These are phyloP conservation scores for Eulemur mongoz DNA, from an alignment of 2,797 vertebrate genomes.

Conservation along the genomic window DNA sequence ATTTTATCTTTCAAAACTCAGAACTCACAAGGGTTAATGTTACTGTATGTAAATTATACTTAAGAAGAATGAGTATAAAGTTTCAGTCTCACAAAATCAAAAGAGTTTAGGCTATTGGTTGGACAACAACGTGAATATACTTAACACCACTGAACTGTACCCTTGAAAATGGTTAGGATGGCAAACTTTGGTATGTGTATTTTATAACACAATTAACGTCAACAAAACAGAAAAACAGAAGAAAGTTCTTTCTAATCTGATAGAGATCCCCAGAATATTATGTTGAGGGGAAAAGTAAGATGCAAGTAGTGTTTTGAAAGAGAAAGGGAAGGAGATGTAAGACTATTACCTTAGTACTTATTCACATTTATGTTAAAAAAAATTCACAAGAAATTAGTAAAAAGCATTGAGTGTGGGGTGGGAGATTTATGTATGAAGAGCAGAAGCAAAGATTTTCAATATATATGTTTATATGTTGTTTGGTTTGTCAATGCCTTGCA, in stretches of 20 bases:
- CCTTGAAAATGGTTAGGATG: not conserved
- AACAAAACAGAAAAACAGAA: not conserved
- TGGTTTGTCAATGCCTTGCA: not conserved
- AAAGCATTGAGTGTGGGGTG: not conserved
- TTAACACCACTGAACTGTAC: not conserved
- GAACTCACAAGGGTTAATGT: not conserved
- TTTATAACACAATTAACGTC: not conserved
- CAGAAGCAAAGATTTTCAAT: not conserved
- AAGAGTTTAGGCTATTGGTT: not conserved
- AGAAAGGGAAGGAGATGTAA: not conserved
- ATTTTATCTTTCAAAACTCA: not conserved
- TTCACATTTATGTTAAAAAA: not conserved
- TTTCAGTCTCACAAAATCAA: not conserved
- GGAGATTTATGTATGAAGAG: not conserved
- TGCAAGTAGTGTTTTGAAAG: not conserved
- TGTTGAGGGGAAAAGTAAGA: not conserved
- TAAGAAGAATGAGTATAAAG: not conserved
- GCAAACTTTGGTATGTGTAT: not conserved
- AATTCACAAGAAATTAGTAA: not conserved
- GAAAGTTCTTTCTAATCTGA: not conserved
- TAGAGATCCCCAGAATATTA: not conserved
- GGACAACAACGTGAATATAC: not conserved
- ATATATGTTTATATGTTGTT: fast-evolving
- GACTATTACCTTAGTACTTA: not conserved
- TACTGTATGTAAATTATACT: not conserved